Evolutionary conservation across 2,113 vertebrate species (phyloP), one percentile per base, ranked within the genome.

Genomic region (Neolamprologus kungweensis): DNA sequence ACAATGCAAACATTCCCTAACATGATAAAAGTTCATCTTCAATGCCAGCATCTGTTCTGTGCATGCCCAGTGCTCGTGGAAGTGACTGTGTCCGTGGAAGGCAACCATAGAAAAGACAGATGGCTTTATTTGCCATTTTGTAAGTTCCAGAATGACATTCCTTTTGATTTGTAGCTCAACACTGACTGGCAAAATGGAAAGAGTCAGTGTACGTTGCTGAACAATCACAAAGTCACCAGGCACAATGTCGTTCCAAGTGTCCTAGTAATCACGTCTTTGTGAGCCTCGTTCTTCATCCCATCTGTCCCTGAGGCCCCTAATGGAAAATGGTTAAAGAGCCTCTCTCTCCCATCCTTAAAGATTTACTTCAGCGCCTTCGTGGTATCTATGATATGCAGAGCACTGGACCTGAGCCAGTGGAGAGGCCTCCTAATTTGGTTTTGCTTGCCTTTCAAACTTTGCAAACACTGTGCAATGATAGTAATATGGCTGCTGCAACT

Each of bases 211-310:
- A 87, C 89, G 82, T 88, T 57, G 31, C 83, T 91, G 93, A 90
- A 93, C 88, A 88, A 89, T 86, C 82, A 51, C 90, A 95, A 93
- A 95, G 89, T 91, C 95, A 93, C 91, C 85, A 88, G 87, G 85
- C 89, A 26, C 57, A 81, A 85, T 93, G 91, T 92, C 92, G 60
- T 93, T 96, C 89, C 93, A 93, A 94, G 92, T 83, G 91, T 95
- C 94, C 91, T 83, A 88, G 86, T 95, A 95, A 95, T 96, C 93
- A 92, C 79, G 90, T 93, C 91, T 94, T 91, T 92, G 92, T 90
- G 79, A 86, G 88, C 40, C 65, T 60, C 55, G 58, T 89, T 92
- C 86, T 85, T 94, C 88, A 93, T 92, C 92, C 91, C 88, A 85
- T 91, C 83, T 68, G 17, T 93, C 91, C 92, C 93, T 16, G 50